Evolutionary conservation across 2,113 vertebrate genomes (phyloP), one percentile per base, ranked within the genome.

Genomic region (Rhizomys pruinosus): DNA sequence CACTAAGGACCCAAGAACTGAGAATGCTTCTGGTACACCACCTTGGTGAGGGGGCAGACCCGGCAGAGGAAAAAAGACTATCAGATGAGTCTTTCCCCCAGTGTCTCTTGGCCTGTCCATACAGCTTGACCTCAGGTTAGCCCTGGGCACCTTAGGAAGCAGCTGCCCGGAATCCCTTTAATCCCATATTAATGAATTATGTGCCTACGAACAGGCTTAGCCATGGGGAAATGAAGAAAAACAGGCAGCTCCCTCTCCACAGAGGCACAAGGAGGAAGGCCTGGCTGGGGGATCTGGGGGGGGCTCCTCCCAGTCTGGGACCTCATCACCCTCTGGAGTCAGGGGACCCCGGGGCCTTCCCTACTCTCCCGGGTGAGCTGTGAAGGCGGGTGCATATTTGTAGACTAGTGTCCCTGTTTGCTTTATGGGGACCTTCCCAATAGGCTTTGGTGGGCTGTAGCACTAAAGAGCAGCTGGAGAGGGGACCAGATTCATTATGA

Each of bases 171-270:
- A 91, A 77, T 68, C 87, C 76, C 90, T 66, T 5, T 97, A 82
- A 91, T 97, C 92, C 89, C 84, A n/a, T 64, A 72, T 96, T 96
- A 91, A 96, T 97, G 94, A 90, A 76, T 39, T 94, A 0, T 39
- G 47, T 95, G 55, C 63, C 93, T 34, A 34, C 39, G 72, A 92
- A 8, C 42, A 90, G 84, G 47, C 82, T 80, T 68, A 69, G 4
- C 55, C 73, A 42, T 55, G 82, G 25, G 20, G 15, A 91, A 90
- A 76, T 47, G 27, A 66, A 72, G 72, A 66, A 59, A 92, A 91
- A 23, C 39, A 78, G 76, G 84, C 59, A 32, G 19, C 34, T 44
- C 57, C 37, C 34, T 37, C 11, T 5, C 34, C 59, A 11, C 25
- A 39, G 12, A 29, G 27, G 47, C 47, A 19, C 6, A 8, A 69